Evolutionary conservation across 2,888 invertebrate genomes (phyloP), one percentile per base, ranked within the genome.

Genomic region (Tricholauxania praeusta): DNA sequence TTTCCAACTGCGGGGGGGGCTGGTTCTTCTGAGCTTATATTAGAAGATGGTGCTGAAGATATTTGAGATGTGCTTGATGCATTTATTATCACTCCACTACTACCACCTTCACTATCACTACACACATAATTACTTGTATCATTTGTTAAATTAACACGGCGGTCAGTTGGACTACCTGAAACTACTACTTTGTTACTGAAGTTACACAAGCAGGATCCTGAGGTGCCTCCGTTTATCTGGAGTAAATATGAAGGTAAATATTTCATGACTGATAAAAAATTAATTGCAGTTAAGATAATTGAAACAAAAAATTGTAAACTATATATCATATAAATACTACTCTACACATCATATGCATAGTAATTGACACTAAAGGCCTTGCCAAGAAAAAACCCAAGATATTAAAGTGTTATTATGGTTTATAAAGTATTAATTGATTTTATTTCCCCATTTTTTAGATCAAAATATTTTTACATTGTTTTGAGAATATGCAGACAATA

Each of bases 211-310:
- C 65, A 71, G 69, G 71, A 68, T 73, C 75, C 71, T 63, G 73
- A 72, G 74, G 78, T 80, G 74, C 78, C 79, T 80, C 83, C 84
- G 80, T 84, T 85, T 78, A 84, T 80, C 84, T 84, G 83, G 77
- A 80, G 65, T 78, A 77, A 76, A 78, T 78, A 78, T 80, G 80
- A 79, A 81, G 80, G 80, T 78, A 83, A 82, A 81, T 79, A 84
- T 39, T 39, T 39, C 39, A 39, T 39, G 39, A 39, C 39, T 39
- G 81, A 80, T 80, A 77, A 76, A 70, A 28, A 39, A 39, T 39
- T 10, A 10, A 39, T 8, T 39, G 1, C 7, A 39, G 39, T 39
- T 4, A 39, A 10, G 1, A 8, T 39, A 14, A 12, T 39, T 53
- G 15, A 47, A 62, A 62, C 15, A 7, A 51, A 51, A 63, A 63